Evolutionary conservation across 1,140 invertebrate species (phyloP).

Genomic region (Orius laevigatus): DNA sequence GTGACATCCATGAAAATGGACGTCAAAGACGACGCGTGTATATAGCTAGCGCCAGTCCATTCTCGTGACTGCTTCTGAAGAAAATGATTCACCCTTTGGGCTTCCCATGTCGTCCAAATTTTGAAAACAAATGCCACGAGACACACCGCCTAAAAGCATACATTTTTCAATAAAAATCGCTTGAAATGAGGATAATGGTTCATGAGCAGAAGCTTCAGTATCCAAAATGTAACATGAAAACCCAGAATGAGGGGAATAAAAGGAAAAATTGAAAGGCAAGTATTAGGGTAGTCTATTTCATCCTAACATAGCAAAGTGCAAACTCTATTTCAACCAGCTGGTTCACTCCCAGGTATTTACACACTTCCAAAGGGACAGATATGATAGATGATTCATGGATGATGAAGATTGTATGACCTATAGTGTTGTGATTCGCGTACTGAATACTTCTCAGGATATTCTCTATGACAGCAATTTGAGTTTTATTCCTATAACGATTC

Average conservation of each 20-base stretch:
- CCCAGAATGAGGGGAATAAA: too few species aligned
- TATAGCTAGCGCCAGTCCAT: constrained; percentile 53
- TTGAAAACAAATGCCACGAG: constrained; percentile 46
- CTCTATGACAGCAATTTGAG: too few species aligned
- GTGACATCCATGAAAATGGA: constrained; percentile 37
- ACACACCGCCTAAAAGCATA: constrained; percentile 28
- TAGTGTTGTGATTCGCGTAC: too few species aligned
- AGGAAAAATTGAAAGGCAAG: neutral
- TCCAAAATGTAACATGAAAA: neutral
- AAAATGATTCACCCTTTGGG: constrained; percentile 41
- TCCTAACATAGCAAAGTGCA: too few species aligned
- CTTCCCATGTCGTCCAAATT: constrained; percentile 52
- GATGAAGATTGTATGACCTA: too few species aligned
- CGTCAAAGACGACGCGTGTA: constrained; percentile 34
- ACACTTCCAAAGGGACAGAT: too few species aligned
- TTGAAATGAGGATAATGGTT: neutral
- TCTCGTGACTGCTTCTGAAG: constrained; percentile 51
- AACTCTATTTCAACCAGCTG: too few species aligned
- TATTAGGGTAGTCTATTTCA: neutral
- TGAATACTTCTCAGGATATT: too few species aligned
- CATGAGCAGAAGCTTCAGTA: neutral
- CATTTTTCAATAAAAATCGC: neutral
- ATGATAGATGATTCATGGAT: too few species aligned
- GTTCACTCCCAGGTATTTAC: too few species aligned
- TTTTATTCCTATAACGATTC: too few species aligned